phyloP scores from a whole-genome alignment of 2,113 vertebrate genomes.

The Passer montanus region DNA sequence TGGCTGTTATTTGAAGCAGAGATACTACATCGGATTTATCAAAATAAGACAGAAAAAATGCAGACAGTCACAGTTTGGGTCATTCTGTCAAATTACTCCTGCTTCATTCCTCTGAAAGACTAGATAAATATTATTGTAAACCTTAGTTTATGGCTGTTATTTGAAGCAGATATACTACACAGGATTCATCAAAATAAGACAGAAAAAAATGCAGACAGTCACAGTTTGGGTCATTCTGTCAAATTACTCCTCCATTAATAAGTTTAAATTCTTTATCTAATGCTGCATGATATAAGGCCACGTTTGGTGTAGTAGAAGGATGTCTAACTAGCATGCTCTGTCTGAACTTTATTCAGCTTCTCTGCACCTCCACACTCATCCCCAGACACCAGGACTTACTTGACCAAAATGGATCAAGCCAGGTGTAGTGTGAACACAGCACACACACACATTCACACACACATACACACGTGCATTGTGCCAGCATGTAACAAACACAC shows the following conservation, averaged over 20 bases:
- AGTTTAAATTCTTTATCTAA: not conserved
- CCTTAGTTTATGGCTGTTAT: not conserved
- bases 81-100: not conserved
- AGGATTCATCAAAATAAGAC: not conserved
- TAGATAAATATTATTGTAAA: not conserved
- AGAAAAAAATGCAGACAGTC: not conserved
- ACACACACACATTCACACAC: rapidly evolving
- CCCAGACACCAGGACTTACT: not conserved
- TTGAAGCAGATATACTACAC: not conserved
- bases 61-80: not conserved
- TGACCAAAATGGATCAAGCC: not conserved
- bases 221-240: not conserved
- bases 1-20: not conserved
- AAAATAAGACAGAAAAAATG: not conserved
- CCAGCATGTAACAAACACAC: not conserved
- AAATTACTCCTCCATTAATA: not conserved
- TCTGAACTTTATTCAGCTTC: not conserved
- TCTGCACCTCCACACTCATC: not conserved
- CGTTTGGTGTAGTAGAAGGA: not conserved
- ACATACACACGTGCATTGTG: no score
- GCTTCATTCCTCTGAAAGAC: not conserved
- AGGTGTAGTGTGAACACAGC: not conserved
- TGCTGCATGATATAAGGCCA: not conserved
- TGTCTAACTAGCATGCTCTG: not conserved
- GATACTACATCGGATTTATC: not conserved